Evolutionary conservation across 2,797 vertebrate species (phyloP).

Genomic region (Mallotus villosus): DNA sequence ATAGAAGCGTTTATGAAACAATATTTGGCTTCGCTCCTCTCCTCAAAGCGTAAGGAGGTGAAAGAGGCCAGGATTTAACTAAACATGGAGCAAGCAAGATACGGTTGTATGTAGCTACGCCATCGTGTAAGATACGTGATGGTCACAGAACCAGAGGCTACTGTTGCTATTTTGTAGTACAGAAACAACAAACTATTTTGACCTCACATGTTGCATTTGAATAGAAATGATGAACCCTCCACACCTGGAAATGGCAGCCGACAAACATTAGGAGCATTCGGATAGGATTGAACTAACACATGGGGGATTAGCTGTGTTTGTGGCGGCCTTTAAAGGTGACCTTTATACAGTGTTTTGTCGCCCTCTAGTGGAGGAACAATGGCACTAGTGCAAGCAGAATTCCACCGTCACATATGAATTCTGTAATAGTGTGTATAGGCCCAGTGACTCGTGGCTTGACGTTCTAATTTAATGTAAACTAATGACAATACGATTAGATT

Average conservation of each 20-base stretch:
- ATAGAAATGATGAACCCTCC: neutral
- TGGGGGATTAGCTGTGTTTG: constrained; percentile 61
- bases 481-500: too few species aligned
- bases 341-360: constrained; percentile 71
- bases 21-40: neutral
- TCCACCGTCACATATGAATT: neutral
- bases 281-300: constrained; percentile 60
- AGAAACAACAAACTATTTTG: neutral
- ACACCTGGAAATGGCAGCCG: constrained; percentile 27
- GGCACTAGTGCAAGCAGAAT: neutral
- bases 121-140: neutral
- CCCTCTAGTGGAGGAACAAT: constrained; percentile 28
- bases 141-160: neutral
- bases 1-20: neutral
- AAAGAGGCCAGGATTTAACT: constrained; percentile 36
- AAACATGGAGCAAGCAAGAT: constrained; percentile 44
- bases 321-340: constrained; percentile 66
- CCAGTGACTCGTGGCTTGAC: too few species aligned
- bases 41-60: constrained; percentile 29
- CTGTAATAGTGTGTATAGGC: too few species aligned
- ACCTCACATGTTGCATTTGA: neutral
- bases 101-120: constrained; percentile 3
- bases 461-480: too few species aligned
- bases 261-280: constrained; percentile 28
- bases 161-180: neutral